Base-by-base conservation (phyloP, 1,140 invertebrate genomes). In the Hetaerina americana region DNA sequence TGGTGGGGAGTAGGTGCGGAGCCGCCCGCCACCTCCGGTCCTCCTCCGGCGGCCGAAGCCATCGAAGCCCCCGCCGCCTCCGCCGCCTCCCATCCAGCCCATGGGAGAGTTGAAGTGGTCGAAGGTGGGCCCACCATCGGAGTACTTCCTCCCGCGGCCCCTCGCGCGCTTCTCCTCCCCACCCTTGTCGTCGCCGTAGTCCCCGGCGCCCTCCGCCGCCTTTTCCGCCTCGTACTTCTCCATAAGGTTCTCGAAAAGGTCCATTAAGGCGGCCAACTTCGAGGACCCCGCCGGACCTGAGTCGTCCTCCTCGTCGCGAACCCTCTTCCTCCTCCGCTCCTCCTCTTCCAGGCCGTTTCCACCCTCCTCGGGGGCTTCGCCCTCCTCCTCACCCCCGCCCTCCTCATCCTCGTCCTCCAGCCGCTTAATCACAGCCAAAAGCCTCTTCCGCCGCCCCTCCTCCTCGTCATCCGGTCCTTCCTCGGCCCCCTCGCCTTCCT, bases 91-190 rank as follows among this genome's bases (percentile, higher is more conserved):
- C 26, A 26, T 29, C 70, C 70, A 70, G 0, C 27, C 27, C 6
- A 70, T 6, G 22, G 70, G 70, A 5, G 70, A 70, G 12, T 70
- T 70, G 40, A 27, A 70, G 26, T 27, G 49, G 26, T 70, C 70
- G 28, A 40, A 40, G 22, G n/a, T n/a, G n/a, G n/a, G n/a, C n/a
- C 66, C 66, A 5, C n/a, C 26, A 3, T 25, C 66, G 12, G 22
- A 66, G n/a, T 66, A 25, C 26, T 25, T 26, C 28, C 5, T 69
- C 26, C 22, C 24, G n/a, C 28, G n/a, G 6, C 28, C 28, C 26
- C 26, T 69, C 18, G 5, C 22, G 5, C 22, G 26, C 18, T 12
- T 27, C 10, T 28, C 68, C 22, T 69, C 26, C 6, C 26, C 26
- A 1, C 27, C 67, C 24, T 49, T 31, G n/a, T 10, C 8, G 67